Conservation (phyloP, 2,113 vertebrate genomes). For the Psettodes erumei region DNA sequence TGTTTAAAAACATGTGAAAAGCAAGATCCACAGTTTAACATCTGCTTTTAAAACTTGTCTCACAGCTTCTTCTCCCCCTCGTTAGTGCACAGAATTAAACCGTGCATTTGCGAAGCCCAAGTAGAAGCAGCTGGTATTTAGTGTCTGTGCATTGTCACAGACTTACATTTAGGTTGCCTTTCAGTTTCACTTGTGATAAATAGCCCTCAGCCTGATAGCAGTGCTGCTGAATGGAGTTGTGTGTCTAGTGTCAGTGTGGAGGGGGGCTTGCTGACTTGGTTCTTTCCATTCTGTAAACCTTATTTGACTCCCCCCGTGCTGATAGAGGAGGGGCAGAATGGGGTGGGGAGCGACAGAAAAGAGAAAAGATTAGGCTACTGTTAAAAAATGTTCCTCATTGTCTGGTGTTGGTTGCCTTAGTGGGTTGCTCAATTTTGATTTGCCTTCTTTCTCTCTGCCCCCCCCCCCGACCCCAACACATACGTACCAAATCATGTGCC, state of each 20-base stretch:
- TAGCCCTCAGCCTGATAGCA: slow-evolving; percentile 71
- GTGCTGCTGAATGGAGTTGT: slow-evolving; percentile 68
- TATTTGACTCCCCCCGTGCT: slow-evolving; percentile 76
- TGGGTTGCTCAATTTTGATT: slow-evolving; percentile 74
- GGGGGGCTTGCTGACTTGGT: slow-evolving; percentile 82
- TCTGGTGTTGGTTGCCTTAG: slow-evolving; percentile 66
- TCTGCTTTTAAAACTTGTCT: slow-evolving; percentile 48
- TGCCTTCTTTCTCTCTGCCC: slow-evolving; percentile 38
- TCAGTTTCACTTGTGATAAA: slow-evolving; percentile 72
- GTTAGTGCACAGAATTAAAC: slow-evolving; percentile 42
- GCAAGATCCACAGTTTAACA: slow-evolving; percentile 31
- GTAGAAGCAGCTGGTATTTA: slow-evolving; percentile 63
- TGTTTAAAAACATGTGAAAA: slow-evolving; percentile 32
- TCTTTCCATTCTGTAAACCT: slow-evolving; percentile 82
- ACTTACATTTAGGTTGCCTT: slow-evolving; percentile 73
- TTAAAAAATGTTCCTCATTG: slow-evolving; percentile 77
- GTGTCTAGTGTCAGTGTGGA: slow-evolving; percentile 73
- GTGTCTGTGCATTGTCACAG: slow-evolving; percentile 68
- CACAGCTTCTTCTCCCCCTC: slow-evolving; percentile 14
- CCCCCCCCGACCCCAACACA: slow-evolving; percentile 9
- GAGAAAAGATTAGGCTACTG: slow-evolving; percentile 77
- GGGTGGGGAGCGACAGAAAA: slow-evolving; percentile 50
- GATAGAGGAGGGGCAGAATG: slow-evolving; percentile 58
- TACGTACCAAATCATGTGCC: slow-evolving; percentile 66
- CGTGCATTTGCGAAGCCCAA: slow-evolving; percentile 28